A percentile compares a stretch with the other conserved stretches of the same genome.
These are phyloP conservation scores for Cotesia congregata DNA, from an alignment of 2,888 invertebrate genomes.

Conservation along the genomic window DNA sequence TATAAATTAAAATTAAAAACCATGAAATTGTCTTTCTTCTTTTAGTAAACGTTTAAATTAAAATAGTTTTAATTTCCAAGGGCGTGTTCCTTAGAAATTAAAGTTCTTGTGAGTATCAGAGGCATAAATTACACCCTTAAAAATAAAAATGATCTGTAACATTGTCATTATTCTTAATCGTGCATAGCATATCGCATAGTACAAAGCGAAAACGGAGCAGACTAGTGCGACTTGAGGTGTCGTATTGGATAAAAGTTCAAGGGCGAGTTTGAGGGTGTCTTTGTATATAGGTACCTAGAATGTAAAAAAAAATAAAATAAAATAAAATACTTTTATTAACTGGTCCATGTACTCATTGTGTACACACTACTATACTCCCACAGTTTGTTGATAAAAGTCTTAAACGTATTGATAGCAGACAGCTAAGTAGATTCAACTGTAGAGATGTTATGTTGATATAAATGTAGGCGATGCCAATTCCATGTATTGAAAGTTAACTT, in stretches of 20 bases:
- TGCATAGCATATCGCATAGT: not conserved
- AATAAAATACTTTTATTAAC: conserved; percentile 37
- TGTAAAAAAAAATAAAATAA: not conserved
- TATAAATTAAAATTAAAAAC: too few species aligned
- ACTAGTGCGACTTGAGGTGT: not conserved
- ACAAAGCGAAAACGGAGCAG: not conserved
- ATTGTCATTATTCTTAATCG: not conserved
- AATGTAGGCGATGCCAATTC: not conserved
- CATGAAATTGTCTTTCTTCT: too few species aligned
- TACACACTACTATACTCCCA: conserved; percentile 7
- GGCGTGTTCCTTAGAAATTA: not conserved
- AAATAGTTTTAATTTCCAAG: not conserved
- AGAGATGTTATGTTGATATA: conserved; percentile 4
- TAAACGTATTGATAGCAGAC: not conserved
- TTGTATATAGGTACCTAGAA: too few species aligned
- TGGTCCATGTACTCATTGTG: conserved; percentile 38
- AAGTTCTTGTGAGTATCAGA: not conserved
- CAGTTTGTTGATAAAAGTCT: conserved; percentile 26
- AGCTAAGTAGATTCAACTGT: not conserved
- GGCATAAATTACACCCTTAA: not conserved
- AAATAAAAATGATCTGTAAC: not conserved
- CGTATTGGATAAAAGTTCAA: conserved; percentile 43
- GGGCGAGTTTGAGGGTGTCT: conserved; percentile 45
- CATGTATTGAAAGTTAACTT: not conserved
- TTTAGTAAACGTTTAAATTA: too few species aligned